These are phyloP conservation scores for Danio choprae DNA, from an alignment of 2,797 vertebrate species.

Conservation along the genomic window DNA sequence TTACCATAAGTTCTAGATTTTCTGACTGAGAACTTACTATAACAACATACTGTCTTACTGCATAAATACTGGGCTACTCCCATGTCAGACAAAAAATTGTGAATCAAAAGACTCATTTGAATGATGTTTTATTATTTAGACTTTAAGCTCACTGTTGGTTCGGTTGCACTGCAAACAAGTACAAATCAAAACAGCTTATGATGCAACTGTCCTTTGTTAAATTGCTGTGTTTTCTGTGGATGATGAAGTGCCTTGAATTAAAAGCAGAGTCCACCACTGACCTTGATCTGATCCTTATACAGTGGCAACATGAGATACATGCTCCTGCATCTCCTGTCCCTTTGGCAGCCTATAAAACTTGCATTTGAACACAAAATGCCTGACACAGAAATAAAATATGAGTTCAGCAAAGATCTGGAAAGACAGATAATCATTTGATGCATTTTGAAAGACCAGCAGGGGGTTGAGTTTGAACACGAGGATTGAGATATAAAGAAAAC, in stretches of 20 bases:
- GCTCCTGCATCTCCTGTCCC: conserved; percentile 38
- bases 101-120: conserved; percentile 34
- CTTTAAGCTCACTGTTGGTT: conserved; percentile 31
- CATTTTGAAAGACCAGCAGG: conserved; percentile 9
- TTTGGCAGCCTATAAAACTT: conserved; percentile 63
- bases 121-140: conserved; percentile 36
- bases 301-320: neutral
- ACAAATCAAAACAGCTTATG: conserved; percentile 50
- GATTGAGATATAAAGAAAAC: conserved; percentile 1
- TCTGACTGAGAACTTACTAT: neutral
- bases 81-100: conserved; percentile 46
- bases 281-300: conserved; percentile 40
- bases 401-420: conserved; percentile 37
- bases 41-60: neutral
- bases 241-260: conserved; percentile 58
- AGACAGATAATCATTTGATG: conserved; percentile 12
- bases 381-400: conserved; percentile 46
- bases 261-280: conserved; percentile 44
- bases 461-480: conserved; percentile 5
- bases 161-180: conserved; percentile 53
- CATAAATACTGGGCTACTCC: neutral
- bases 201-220: conserved; percentile 55
- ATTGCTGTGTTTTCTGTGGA: conserved; percentile 41
- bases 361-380: conserved; percentile 49
- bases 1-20: too few relatives aligned